These are phyloP conservation scores for Sebastes taczanowskii DNA, from an alignment of 2,797 vertebrate species.

Conservation along the genomic window DNA sequence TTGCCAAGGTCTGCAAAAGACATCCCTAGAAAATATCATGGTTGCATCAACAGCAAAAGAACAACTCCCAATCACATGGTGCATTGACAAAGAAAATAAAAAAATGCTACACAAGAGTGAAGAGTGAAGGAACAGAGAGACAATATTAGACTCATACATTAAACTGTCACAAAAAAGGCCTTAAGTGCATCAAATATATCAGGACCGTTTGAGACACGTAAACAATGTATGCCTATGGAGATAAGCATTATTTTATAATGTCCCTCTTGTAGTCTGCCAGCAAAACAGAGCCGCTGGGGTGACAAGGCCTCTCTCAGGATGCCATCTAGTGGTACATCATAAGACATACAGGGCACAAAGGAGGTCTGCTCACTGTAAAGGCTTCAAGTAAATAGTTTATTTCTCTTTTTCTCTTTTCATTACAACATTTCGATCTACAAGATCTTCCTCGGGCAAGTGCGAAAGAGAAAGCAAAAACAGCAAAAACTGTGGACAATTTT, in stretches of 20 bases:
- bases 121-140: background rate
- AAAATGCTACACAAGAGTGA: background rate
- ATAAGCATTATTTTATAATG: constrained; percentile 22
- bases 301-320: constrained; percentile 62
- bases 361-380: background rate
- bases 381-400: background rate
- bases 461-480: background rate
- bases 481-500: background rate
- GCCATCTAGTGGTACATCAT: constrained; percentile 75
- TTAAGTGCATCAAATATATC: background rate
- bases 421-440: background rate
- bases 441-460: background rate
- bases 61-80: background rate
- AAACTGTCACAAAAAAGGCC: constrained; percentile 5
- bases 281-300: background rate
- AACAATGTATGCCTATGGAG: constrained; percentile 10
- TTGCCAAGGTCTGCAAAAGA: background rate
- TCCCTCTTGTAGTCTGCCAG: background rate
- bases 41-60: background rate
- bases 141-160: constrained; percentile 1
- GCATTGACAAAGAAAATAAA: background rate
- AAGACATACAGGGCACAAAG: constrained; percentile 4
- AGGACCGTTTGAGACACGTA: background rate
- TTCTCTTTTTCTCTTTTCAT: background rate
- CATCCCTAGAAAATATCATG: background rate